A percentile compares a stretch with the other conserved stretches of the same genome.
Conservation (phyloP, 2,888 invertebrate genomes). For the Rhagonycha fulva region DNA sequence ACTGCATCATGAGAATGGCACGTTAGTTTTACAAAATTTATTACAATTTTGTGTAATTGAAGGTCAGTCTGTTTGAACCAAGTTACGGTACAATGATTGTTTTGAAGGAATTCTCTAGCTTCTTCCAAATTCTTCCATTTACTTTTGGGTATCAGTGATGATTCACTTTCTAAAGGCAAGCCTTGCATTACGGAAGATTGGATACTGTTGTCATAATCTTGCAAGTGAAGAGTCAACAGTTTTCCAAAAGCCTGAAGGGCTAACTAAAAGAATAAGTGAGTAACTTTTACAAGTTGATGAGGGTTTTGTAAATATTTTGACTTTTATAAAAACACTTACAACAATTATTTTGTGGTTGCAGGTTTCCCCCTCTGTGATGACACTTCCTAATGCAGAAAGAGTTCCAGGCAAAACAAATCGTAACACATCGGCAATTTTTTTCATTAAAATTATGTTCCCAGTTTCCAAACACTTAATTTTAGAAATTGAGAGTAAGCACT, state of each 20-base stretch:
- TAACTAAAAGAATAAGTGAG: slow-evolving; percentile 41
- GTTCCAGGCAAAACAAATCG: slow-evolving; percentile 70
- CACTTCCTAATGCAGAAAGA: slow-evolving; percentile 61
- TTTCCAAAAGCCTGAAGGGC: slow-evolving; percentile 56
- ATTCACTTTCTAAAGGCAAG: not conserved
- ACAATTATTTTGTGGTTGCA: slow-evolving; percentile 65
- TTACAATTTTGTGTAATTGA: slow-evolving; percentile 57
- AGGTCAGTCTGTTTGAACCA: slow-evolving; percentile 65
- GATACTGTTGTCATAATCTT: slow-evolving; percentile 48
- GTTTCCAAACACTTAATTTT: slow-evolving; percentile 62
- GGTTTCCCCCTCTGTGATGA: slow-evolving; percentile 61
- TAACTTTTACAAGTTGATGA: not conserved
- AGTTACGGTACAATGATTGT: slow-evolving; percentile 53
- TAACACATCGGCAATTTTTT: slow-evolving; percentile 62
- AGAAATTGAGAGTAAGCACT: slow-evolving; percentile 67
- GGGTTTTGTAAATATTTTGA: too few relatives aligned
- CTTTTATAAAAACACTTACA: slow-evolving; percentile 50
- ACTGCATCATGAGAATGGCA: slow-evolving; percentile 66
- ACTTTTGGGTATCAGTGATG: not conserved
- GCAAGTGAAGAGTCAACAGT: slow-evolving; percentile 55
- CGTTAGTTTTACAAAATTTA: slow-evolving; percentile 54
- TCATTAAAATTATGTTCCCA: slow-evolving; percentile 58
- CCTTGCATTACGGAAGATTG: slow-evolving; percentile 10
- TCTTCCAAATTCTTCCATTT: slow-evolving; percentile 44
- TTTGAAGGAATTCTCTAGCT: slow-evolving; percentile 52